Evolutionary conservation across 2,888 invertebrate species (phyloP).

Genomic region (Drosophila rellima): DNA sequence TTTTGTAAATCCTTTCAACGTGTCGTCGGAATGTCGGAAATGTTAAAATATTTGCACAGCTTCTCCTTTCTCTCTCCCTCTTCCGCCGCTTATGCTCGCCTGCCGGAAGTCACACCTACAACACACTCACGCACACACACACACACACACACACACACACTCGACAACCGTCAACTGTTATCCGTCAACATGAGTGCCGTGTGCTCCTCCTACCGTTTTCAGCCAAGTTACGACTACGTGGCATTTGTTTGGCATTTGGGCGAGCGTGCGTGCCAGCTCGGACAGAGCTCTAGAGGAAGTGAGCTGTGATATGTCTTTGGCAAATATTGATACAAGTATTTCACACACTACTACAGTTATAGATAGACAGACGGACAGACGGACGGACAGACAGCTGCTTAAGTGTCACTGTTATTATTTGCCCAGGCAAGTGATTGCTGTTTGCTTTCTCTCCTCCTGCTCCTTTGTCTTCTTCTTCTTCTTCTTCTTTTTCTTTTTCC

Average conservation of each 20-base stretch:
- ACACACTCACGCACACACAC: neutral
- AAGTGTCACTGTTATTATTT: constrained; percentile 73
- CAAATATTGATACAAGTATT: constrained; percentile 69
- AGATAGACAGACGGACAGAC: constrained; percentile 6
- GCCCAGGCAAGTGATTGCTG: constrained; percentile 72
- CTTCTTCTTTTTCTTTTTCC: neutral
- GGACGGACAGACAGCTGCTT: constrained; percentile 40
- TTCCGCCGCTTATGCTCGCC: constrained; percentile 12
- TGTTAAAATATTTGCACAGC: constrained; percentile 82
- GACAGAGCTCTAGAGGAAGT: neutral
- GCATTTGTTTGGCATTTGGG: constrained; percentile 52
- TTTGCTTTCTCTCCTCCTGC: constrained; percentile 37
- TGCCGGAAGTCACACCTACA: constrained; percentile 36
- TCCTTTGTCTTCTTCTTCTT: neutral
- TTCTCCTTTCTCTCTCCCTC: constrained; percentile 30
- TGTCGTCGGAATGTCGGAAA: constrained; percentile 77
- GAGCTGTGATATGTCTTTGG: constrained; percentile 63
- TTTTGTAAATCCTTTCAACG: constrained; percentile 83
- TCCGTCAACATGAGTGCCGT: constrained; percentile 3
- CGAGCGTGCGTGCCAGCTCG: constrained; percentile 60
- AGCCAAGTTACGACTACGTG: constrained; percentile 28
- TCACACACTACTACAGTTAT: constrained; percentile 20
- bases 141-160: too few relatives aligned
- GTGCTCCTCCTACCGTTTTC: constrained; percentile 18
- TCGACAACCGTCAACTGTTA: constrained; percentile 6